Base-by-base conservation (phyloP, 2,797 vertebrate genomes). In the Neomorphus geoffroyi region DNA sequence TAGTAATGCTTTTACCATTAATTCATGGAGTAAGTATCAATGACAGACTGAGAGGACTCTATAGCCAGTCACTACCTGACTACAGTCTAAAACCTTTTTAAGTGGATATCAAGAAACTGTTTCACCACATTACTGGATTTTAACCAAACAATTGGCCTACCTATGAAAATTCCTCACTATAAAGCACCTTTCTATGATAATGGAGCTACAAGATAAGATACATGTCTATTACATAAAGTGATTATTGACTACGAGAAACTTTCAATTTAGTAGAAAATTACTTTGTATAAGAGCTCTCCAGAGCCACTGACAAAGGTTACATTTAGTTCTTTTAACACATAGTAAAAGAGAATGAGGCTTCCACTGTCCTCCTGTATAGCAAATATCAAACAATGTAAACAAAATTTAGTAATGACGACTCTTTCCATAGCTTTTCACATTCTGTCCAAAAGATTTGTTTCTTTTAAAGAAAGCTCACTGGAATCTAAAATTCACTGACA, bases 181-280 rank as follows among this genome's bases (percentile, higher is more conserved):
- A 91, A 97, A 94, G 86, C 53, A 82, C 83, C 88, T 95, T 96
- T 94, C 91, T 88, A 82, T 92, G 79, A 84, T 94, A 96, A 94
- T 28, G 80, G 60, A 96, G 87, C 77, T 84, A 91, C 13, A 35
- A 92, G 72, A 58, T 82, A 95, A 89, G 61, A 96, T 41, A 93
- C 72, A 95, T 56, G 77, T 64, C 79, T 79, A 85, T 93, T 90
- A 85, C 79, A 96, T 94, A 88, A 96, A 97, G 93, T 88, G 91
- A 97, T 97, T 96, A 97, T 95, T 93, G 93, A 96, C 88, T 88
- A 86, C 8, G 24, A 93, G 93, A 96, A 93, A 57, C 57, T 96
- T 96, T 96, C 71, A 64, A 70, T 93, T 97, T 74, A 69, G 80
- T 37, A 96, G 67, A 96, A 96, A 97, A 96, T 78, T 61, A 90